Evolutionary conservation across 2,797 vertebrate species (phyloP), one percentile per base, ranked within the genome.

Genomic region (Phrynocephalus forsythii): DNA sequence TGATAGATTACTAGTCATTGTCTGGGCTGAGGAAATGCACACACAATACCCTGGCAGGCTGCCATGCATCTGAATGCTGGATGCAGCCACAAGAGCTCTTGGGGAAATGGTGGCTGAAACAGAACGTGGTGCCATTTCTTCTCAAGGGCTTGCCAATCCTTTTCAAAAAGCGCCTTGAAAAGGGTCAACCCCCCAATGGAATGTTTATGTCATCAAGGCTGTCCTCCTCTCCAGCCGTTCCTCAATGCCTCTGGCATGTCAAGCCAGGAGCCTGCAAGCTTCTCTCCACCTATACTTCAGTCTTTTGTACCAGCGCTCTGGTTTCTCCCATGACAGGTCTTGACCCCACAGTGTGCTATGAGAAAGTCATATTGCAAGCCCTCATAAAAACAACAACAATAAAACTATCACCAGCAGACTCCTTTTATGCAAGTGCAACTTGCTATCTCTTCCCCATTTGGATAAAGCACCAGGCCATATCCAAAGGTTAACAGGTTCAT

Each of bases 401-500:
- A 56, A 56, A 20, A 80, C 6, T 69, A 87, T 3, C 9, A 85
- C 11, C 26, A 71, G 56, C n/a, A 28, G 16, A 71, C 67, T 0
- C 48, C 56, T 80, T 87, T 80, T 3, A 0, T 0, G 22, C 0
- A 71, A 72, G 3, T 13, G 38, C 71, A 22, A 13, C 26, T 38
- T 79, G 69, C 0, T 50, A 3, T 44, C 16, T 18, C 4, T 22
- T 82, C 60, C 18, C 30, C 56, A n/a, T 56, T 38, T 80, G 10
- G 68, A 84, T 73, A 56, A 80, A 73, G 3, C 38, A 75, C 10
- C 20, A 73, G 63, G 50, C 44, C 30, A 67, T 22, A 30, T n/a
- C 22, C 44, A 44, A 80, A 88, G 24, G 48, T 68, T 84, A 89
- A 81, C 38, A n/a, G 50, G 44, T 56, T 92, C 78, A 84, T 86